phyloP scores from a whole-genome alignment of 1,140 invertebrate genomes.

The Lysiphlebus fabarum region DNA sequence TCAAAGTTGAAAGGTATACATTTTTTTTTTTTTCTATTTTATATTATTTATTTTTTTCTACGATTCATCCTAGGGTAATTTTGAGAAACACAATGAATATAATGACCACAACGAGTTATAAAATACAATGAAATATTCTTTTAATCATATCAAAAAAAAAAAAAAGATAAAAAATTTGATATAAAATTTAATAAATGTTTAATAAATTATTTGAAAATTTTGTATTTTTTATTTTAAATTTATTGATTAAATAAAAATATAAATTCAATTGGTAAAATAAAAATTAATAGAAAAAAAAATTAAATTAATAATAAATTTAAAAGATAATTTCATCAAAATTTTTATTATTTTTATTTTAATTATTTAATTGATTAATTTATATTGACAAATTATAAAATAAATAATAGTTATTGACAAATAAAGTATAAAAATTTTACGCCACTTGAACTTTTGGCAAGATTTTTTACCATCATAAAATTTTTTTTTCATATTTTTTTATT shows the following conservation, averaged over 20 bases:
- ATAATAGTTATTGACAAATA: slow-evolving; percentile 12
- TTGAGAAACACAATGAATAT: too few species aligned
- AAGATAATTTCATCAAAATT: background rate
- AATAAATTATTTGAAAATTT: too few species aligned
- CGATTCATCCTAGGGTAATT: too few species aligned
- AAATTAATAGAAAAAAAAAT: too few species aligned
- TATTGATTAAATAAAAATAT: too few species aligned
- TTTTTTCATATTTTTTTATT: background rate
- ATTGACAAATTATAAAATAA: slow-evolving; percentile 1
- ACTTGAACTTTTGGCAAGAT: slow-evolving; percentile 28
- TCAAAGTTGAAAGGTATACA: too few species aligned
- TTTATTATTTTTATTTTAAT: too few species aligned
- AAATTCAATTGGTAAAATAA: too few species aligned
- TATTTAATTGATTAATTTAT: slow-evolving; percentile 5
- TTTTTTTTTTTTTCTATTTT: background rate
- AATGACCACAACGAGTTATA: too few species aligned
- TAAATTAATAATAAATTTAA: background rate
- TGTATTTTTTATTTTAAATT: too few species aligned
- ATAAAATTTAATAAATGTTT: too few species aligned
- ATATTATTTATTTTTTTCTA: too few species aligned
- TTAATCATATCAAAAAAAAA: background rate
- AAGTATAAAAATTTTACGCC: slow-evolving; percentile 30
- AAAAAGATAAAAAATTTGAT: background rate
- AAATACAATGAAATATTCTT: background rate
- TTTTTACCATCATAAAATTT: background rate